These are phyloP conservation scores for Octodon degus DNA, from an alignment of 2,113 vertebrate genomes.

Conservation along the genomic window DNA sequence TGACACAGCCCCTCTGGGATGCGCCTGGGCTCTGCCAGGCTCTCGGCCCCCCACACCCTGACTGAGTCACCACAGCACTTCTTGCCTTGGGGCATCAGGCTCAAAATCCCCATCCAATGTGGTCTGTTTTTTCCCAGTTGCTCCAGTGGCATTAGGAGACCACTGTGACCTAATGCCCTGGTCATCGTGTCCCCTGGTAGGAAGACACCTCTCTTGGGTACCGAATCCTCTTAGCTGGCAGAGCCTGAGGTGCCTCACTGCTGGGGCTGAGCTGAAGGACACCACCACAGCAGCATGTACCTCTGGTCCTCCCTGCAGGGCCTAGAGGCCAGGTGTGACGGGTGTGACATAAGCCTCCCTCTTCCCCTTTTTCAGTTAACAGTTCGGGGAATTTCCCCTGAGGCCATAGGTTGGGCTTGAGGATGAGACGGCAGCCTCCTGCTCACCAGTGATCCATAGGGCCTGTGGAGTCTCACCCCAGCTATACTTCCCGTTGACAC, in stretches of 20 bases:
- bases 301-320: not conserved
- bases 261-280: not conserved
- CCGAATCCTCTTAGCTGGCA: not conserved
- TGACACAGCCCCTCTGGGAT: not conserved
- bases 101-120: not conserved
- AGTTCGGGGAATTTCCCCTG: not conserved
- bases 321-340: not conserved
- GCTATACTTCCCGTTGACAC: not conserved
- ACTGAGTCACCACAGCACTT: not conserved
- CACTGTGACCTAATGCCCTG: not conserved
- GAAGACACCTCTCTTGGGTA: not conserved
- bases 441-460: not conserved
- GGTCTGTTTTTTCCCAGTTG: not conserved
- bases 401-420: not conserved
- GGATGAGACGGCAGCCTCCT: not conserved
- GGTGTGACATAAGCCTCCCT: not conserved
- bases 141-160: not conserved
- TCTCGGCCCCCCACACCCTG: not conserved
- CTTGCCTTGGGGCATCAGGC: not conserved
- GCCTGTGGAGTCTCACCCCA: not conserved
- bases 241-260: not conserved
- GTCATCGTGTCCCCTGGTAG: not conserved
- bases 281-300: not conserved
- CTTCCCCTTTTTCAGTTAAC: not conserved
- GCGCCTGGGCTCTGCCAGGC: not conserved